Evolutionary conservation across 1,140 invertebrate genomes (phyloP).

Genomic region (Aphis craccivora): DNA sequence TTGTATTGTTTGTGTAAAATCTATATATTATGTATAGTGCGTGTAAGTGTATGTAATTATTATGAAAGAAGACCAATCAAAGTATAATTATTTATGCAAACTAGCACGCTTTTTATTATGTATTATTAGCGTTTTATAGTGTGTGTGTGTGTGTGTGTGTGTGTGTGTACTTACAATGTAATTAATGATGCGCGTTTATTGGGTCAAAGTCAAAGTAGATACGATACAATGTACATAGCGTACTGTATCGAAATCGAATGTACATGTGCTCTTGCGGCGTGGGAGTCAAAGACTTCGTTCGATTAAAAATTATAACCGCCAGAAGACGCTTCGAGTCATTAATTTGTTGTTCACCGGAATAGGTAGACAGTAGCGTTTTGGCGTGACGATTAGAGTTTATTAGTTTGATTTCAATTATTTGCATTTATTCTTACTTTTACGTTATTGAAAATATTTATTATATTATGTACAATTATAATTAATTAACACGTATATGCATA

Average conservation of each 20-base stretch:
- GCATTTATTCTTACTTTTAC: neutral
- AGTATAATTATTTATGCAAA: neutral
- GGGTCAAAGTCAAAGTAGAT: conserved; percentile 24
- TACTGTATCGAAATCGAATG: neutral
- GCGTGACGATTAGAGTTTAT: neutral
- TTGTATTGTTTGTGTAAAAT: neutral
- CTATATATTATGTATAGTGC: neutral
- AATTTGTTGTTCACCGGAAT: neutral
- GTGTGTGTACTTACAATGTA: neutral
- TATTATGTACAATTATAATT: neutral
- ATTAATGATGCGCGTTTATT: neutral
- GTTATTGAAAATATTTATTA: neutral
- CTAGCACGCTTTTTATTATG: neutral
- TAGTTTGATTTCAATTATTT: neutral
- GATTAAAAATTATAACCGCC: neutral
- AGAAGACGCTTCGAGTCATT: neutral
- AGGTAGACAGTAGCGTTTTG: neutral
- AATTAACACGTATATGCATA: neutral
- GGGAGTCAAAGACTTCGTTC: neutral
- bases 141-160: neutral
- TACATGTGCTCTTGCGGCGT: neutral
- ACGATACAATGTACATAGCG: neutral
- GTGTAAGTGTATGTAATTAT: neutral
- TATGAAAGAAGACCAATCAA: neutral
- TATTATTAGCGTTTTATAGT: neutral